These are phyloP conservation scores for Vanacampus margaritifer DNA, from an alignment of 2,113 vertebrate genomes.

Conservation along the genomic window DNA sequence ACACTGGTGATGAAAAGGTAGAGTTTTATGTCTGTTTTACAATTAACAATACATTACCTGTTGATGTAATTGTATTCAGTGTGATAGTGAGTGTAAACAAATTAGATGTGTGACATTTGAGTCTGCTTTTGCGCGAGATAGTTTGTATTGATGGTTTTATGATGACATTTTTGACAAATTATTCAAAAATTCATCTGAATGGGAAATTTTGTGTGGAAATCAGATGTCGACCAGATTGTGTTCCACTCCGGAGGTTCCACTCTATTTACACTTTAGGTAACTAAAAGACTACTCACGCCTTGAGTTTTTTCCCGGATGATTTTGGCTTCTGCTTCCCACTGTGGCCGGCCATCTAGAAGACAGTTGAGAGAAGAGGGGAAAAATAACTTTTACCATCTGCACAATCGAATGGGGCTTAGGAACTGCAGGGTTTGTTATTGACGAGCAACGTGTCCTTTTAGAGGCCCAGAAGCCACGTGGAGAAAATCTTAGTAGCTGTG, in stretches of 20 bases:
- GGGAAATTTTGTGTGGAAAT: neutral
- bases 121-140: too few relatives aligned
- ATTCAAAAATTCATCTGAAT: neutral
- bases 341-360: constrained; percentile 88
- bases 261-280: neutral
- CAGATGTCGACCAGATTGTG: neutral
- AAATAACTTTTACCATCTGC: constrained; percentile 22
- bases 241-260: neutral
- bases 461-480: constrained; percentile 26
- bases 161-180: neutral
- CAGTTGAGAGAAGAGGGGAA: neutral
- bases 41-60: too few relatives aligned
- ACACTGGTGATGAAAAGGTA: too few relatives aligned
- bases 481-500: constrained; percentile 42
- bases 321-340: constrained; percentile 98
- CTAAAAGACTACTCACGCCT: constrained; percentile 79
- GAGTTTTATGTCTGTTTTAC: too few relatives aligned
- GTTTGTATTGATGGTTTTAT: too few relatives aligned
- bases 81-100: too few relatives aligned
- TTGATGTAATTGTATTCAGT: too few relatives aligned
- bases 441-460: constrained; percentile 43
- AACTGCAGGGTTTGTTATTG: constrained; percentile 34
- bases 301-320: constrained; percentile 92
- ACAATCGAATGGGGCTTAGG: constrained; percentile 24
- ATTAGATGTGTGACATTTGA: too few relatives aligned